Conservation (phyloP, 2,113 vertebrate species). For the Pleuronectes platessa region DNA sequence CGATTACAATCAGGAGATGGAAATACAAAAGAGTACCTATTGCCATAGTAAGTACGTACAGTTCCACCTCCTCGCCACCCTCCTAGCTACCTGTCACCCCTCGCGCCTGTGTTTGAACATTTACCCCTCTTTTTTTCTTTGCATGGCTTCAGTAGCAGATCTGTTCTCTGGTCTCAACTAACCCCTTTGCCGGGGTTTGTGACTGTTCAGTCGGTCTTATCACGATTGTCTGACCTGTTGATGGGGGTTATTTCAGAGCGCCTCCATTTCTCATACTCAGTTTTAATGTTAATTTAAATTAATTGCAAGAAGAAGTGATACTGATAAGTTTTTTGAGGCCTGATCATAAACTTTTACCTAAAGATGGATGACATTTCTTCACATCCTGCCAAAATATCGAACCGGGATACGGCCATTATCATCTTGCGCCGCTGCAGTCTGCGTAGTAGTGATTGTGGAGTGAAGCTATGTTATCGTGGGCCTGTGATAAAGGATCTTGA, state of each 20-base stretch:
- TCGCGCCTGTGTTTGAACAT: slow-evolving; percentile 76
- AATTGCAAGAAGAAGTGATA: background rate
- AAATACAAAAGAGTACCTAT: slow-evolving; percentile 99
- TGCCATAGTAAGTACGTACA: slow-evolving; percentile 99
- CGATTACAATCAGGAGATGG: slow-evolving; percentile 96
- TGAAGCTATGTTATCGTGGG: too few species aligned
- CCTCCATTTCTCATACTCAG: slow-evolving; percentile 22
- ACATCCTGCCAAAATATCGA: too few species aligned
- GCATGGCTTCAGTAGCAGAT: slow-evolving; percentile 84
- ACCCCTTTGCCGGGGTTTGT: slow-evolving; percentile 49
- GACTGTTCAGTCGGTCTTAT: slow-evolving; percentile 3
- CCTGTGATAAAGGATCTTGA: too few species aligned
- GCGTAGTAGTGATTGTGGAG: too few species aligned
- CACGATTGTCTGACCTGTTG: slow-evolving; percentile 49
- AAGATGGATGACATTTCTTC: too few species aligned
- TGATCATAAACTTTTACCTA: too few species aligned
- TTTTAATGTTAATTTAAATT: background rate
- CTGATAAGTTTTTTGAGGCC: too few species aligned
- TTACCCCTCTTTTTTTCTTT: slow-evolving; percentile 30
- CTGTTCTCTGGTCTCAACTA: slow-evolving; percentile 75
- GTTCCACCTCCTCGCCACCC: slow-evolving; percentile 81
- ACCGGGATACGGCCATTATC: too few species aligned
- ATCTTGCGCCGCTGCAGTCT: too few species aligned
- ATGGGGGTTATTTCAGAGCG: slow-evolving; percentile 72
- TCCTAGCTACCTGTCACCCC: slow-evolving; percentile 76